Evolutionary conservation across 30 jellyfish, hydroid and myxozoan species (phyloP).

Genomic region (Hydractinia echinata): DNA sequence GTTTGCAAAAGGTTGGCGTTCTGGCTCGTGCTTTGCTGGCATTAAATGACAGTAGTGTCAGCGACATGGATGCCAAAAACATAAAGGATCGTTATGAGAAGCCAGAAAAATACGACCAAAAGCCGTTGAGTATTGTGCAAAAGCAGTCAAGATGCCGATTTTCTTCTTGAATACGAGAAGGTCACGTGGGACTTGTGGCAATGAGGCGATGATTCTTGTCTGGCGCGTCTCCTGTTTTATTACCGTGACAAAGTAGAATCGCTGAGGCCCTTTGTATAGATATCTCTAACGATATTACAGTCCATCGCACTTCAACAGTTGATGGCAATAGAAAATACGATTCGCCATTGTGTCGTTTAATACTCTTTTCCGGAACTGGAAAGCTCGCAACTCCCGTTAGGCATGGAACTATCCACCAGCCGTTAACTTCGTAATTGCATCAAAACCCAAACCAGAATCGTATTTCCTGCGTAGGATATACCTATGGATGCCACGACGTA

Average conservation of each 20-base stretch:
- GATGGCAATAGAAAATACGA: too few species aligned
- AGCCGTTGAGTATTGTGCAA: neutral
- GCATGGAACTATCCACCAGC: too few species aligned
- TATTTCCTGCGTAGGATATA: too few species aligned
- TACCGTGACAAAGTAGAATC: neutral
- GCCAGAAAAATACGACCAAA: neutral
- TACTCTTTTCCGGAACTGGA: too few species aligned
- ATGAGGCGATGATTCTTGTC: neutral
- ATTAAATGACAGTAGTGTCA: neutral
- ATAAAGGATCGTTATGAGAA: neutral
- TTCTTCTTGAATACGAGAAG: neutral
- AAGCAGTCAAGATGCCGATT: conserved; percentile 3
- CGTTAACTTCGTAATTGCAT: too few species aligned
- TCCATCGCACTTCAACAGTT: too few species aligned
- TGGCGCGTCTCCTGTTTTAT: conserved; percentile 13
- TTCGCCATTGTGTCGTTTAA: too few species aligned
- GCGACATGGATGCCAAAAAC: neutral
- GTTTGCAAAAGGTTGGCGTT: conserved; percentile 15
- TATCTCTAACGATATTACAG: too few species aligned
- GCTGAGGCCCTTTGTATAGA: neutral
- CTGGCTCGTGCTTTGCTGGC: too few species aligned
- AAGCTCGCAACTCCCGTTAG: too few species aligned
- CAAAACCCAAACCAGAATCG: too few species aligned
- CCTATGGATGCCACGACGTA: too few species aligned
- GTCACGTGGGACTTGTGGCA: conserved; percentile 11